A percentile compares a stretch with the other conserved stretches of the same genome.
These are phyloP conservation scores for Drosophila rufa DNA, from an alignment of 1,140 invertebrate species.

Conservation along the genomic window DNA sequence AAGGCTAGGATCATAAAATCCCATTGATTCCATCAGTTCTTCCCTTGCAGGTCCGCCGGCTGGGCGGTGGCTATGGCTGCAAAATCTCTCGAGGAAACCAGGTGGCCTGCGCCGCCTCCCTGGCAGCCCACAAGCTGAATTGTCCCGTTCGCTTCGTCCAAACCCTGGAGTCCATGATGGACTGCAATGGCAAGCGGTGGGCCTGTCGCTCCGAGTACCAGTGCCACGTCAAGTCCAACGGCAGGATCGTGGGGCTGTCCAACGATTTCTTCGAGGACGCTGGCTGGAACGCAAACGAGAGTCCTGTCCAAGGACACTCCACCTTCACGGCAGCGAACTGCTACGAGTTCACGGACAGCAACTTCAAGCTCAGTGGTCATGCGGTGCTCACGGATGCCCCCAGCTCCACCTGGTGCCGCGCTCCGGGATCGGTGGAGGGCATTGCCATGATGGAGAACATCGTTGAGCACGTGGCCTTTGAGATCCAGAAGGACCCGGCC, in stretches of 20 bases:
- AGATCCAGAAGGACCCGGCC: conserved; percentile 89
- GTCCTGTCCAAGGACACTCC: conserved; percentile 80
- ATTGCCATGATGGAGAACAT: conserved; percentile 90
- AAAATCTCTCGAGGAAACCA: conserved; percentile 88
- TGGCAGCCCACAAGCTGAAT: conserved; percentile 88
- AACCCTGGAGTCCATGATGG: conserved; percentile 89
- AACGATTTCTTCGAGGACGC: conserved; percentile 88
- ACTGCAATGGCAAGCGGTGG: conserved; percentile 88
- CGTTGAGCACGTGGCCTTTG: conserved; percentile 92
- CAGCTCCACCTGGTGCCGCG: conserved; percentile 87
- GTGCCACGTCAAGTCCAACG: conserved; percentile 88
- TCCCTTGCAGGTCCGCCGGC: conserved; percentile 81
- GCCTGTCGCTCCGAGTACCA: conserved; percentile 86
- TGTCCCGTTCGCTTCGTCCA: conserved; percentile 88
- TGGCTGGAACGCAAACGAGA: conserved; percentile 88
- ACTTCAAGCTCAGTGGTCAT: conserved; percentile 87
- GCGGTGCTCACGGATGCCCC: conserved; percentile 88
- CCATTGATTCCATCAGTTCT: not conserved
- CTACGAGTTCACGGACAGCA: conserved; percentile 86
- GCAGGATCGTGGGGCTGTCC: conserved; percentile 89
- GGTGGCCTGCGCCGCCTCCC: conserved; percentile 87
- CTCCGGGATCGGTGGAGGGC: conserved; percentile 89
- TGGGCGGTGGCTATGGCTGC: conserved; percentile 91
- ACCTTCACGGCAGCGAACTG: conserved; percentile 86
- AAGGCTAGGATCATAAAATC: not conserved